Base-by-base conservation (phyloP, 2,113 vertebrate genomes). In the Bostrychus sinensis region DNA sequence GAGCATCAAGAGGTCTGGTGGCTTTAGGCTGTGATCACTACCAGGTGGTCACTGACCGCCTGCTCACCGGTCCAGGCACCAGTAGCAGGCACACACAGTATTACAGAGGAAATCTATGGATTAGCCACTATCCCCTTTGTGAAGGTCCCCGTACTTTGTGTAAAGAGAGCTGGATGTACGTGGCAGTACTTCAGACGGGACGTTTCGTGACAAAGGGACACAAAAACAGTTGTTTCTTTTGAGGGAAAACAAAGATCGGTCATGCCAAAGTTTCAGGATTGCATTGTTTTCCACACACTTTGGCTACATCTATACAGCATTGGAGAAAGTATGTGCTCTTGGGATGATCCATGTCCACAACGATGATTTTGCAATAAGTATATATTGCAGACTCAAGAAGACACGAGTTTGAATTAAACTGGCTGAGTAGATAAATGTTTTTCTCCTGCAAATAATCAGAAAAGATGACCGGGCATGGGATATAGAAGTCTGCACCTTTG, bases 21-120 rank as follows among this genome's bases (percentile, higher is more conserved):
- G 55, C 78, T 75, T 55, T 57, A 70, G 71, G 59, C 56, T 17
- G 71, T 65, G 67, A 83, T 81, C 68, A 62, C 67, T 85, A 67
- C 76, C 88, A 89, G 80, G 81, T 88, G 88, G 73, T 75, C 68
- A 28, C 41, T 22, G 38, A 26, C 75, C 26, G 37, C 81, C 69
- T 72, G 32, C 26, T 73, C 56, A n/a, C 78, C 56, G 69, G 45
- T n/a, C 22, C 54, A 17, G 28, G 36, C 45, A 53, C 70, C 73
- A 69, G 83, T 75, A 82, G 77, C 79, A 30, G 67, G 70, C 69
- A 72, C 78, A 80, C 55, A 75, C 59, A 25, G 56, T 41, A 72
- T 66, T 38, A 37, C 8, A 45, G 51, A 70, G 50, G 61, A 62
- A 25, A 38, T 56, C 32, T 34, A n/a, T 28, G 45, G 70, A 78